Evolutionary conservation across 2,113 vertebrate species (phyloP).

Genomic region (Acrocephalus arundinaceus): DNA sequence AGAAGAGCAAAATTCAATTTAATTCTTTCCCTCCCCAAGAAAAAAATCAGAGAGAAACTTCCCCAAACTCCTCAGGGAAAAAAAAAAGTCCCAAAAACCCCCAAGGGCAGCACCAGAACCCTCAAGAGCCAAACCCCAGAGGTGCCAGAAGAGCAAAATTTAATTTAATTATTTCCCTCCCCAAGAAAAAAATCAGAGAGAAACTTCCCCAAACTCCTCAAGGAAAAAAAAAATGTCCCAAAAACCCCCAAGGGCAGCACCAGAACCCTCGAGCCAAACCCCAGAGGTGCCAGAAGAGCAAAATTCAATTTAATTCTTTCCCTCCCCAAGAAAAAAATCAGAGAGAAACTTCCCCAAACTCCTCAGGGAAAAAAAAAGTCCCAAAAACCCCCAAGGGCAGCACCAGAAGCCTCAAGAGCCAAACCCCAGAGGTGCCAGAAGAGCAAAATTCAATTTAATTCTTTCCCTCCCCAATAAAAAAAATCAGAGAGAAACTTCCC

Average conservation of each 20-base stretch:
- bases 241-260: too few species aligned
- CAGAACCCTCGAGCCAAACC: too few species aligned
- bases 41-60: not conserved
- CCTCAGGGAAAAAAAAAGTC: too few species aligned
- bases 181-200: not conserved
- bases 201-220: not conserved
- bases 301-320: not conserved
- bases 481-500: not conserved
- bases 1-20: not conserved
- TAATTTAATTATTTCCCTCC: not conserved
- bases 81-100: too few species aligned
- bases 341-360: not conserved
- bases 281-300: not conserved
- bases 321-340: not conserved
- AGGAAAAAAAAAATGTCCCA: too few species aligned
- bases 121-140: too few species aligned
- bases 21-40: not conserved
- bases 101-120: too few species aligned
- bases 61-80: too few species aligned
- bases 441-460: not conserved
- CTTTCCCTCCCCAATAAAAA: not conserved
- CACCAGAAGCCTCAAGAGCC: too few species aligned
- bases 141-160: accelerated
- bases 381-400: too few species aligned
- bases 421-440: accelerated